A percentile compares a stretch with the other conserved stretches of the same genome.
Conservation (phyloP, 2,888 invertebrate species). For the Leptinotarsa rubiginosa region DNA sequence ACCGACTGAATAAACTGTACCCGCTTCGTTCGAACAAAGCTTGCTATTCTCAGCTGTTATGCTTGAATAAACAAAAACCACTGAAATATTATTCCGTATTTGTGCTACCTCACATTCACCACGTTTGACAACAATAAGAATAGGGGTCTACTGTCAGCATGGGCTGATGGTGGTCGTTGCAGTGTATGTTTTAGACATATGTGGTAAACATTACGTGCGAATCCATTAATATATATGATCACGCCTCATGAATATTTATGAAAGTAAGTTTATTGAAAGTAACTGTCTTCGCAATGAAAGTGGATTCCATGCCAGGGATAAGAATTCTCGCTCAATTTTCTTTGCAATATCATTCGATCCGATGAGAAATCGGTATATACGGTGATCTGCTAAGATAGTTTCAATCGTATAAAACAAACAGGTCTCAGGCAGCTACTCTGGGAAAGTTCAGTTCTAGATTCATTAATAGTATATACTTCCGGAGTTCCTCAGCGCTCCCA, state of each 20-base stretch:
- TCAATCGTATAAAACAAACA: no score
- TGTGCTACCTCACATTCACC: conserved; percentile 34
- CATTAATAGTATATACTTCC: no score
- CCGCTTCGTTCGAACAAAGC: conserved; percentile 28
- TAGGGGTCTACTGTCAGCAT: conserved; percentile 40
- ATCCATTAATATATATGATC: conserved; percentile 54
- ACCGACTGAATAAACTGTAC: conserved; percentile 1
- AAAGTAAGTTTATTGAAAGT: background rate
- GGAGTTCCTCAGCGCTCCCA: no score
- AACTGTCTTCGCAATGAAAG: background rate
- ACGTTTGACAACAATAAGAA: conserved; percentile 47
- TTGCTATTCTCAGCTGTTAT: conserved; percentile 37
- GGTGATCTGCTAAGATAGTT: no score
- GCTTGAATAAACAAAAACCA: conserved; percentile 44
- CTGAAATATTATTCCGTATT: conserved; percentile 50
- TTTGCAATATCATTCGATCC: no score
- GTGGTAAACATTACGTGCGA: conserved; percentile 57
- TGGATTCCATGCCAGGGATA: no score
- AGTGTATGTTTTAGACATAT: conserved; percentile 59
- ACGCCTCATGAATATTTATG: conserved; percentile 39
- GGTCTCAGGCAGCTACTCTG: no score
- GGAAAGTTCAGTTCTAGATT: no score
- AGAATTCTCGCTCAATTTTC: no score
- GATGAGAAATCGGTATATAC: no score
- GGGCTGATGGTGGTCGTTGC: conserved; percentile 28